Conservation (phyloP, 2,888 invertebrate species). For the Lamellibrachia columna region DNA sequence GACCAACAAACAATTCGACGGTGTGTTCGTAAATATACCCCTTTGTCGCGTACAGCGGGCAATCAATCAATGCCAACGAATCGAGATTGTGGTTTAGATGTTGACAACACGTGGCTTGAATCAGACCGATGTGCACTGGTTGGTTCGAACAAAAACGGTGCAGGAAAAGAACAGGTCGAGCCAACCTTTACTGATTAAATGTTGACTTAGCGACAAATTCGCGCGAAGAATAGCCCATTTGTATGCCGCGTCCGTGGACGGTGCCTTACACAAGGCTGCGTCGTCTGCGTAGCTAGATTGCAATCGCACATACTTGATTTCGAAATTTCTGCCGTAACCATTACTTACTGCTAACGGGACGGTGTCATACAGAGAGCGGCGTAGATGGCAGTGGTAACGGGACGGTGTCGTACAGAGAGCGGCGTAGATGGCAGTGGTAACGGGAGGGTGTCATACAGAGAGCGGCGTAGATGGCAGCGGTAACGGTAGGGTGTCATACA, state of each 20-base stretch:
- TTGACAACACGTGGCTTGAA: conserved; percentile 8
- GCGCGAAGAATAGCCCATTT: not conserved
- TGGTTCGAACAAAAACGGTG: not conserved
- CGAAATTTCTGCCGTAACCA: not conserved
- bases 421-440: too few relatives aligned
- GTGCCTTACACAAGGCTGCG: not conserved
- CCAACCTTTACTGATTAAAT: conserved; percentile 6
- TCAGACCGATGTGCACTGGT: not conserved
- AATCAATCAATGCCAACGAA: not conserved
- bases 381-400: not conserved
- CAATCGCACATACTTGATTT: conserved; percentile 16
- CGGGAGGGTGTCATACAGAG: too few relatives aligned
- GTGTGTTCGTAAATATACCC: not conserved
- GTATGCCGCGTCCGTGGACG: not conserved
- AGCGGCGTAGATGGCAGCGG: too few relatives aligned
- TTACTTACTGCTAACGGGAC: conserved; percentile 4
- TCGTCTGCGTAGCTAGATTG: not conserved
- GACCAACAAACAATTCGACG: not conserved
- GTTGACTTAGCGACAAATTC: conserved; percentile 12
- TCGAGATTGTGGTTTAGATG: not conserved
- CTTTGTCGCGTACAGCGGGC: not conserved
- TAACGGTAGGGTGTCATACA: too few relatives aligned
- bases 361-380: not conserved
- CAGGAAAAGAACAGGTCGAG: not conserved
- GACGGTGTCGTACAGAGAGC: too few relatives aligned